These are phyloP conservation scores for Drosophila limbata DNA, from an alignment of 2,888 invertebrate species.

Conservation along the genomic window DNA sequence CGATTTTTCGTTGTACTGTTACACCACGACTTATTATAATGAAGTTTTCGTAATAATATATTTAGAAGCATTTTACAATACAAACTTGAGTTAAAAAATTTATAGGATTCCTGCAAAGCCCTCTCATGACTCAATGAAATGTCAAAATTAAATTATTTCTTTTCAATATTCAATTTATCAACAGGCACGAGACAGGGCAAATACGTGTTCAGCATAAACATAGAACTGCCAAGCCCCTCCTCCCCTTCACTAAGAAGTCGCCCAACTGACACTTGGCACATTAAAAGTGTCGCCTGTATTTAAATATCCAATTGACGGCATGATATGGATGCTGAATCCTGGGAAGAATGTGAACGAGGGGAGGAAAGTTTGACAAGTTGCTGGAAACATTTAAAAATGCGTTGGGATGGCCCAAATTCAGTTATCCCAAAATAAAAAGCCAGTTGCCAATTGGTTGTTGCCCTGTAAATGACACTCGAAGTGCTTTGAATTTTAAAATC, in stretches of 20 bases:
- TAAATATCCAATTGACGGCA: slow-evolving; percentile 74
- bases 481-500: slow-evolving; percentile 82
- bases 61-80: neutral
- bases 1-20: too few species aligned
- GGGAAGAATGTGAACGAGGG: slow-evolving; percentile 1
- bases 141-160: slow-evolving; percentile 82
- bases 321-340: slow-evolving; percentile 33
- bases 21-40: neutral
- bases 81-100: slow-evolving; percentile 13
- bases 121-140: slow-evolving; percentile 37
- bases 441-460: slow-evolving; percentile 51
- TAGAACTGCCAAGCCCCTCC: slow-evolving; percentile 9
- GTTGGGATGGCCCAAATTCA: slow-evolving; percentile 57
- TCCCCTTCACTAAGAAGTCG: slow-evolving; percentile 4
- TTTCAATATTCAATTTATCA: slow-evolving; percentile 84
- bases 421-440: slow-evolving; percentile 54
- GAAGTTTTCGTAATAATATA: slow-evolving; percentile 1
- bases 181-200: slow-evolving; percentile 60
- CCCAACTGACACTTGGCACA: slow-evolving; percentile 53
- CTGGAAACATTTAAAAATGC: slow-evolving; percentile 78
- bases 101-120: slow-evolving; percentile 19
- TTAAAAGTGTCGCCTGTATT: slow-evolving; percentile 82
- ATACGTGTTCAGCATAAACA: slow-evolving; percentile 80
- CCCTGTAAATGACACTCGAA: slow-evolving; percentile 77
- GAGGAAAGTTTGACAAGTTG: slow-evolving; percentile 24